Evolutionary conservation across 2,888 invertebrate species (phyloP), one percentile per base, ranked within the genome.

Genomic region (Volucella zonaria): DNA sequence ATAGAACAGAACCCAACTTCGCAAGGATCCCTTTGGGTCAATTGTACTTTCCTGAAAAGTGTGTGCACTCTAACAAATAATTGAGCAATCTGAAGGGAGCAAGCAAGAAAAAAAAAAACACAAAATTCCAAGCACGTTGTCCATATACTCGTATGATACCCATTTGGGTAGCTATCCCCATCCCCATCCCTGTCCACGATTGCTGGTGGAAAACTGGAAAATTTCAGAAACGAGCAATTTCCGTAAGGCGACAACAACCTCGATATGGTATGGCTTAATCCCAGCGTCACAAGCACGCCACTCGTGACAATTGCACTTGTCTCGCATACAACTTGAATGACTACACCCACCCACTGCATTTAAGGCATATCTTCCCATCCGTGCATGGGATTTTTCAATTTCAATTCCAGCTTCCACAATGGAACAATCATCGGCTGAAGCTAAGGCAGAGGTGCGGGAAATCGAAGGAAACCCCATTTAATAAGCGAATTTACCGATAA

Each of bases 401-500:
- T 15, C 23, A 54, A 43, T n/a, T 52, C 12, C 31, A 56, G 31
- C n/a, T 56, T 38, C 38, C 31, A 56, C 12, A 56, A 31, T 38
- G 56, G 31, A 31, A 56, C 3, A 56, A 31, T 56, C n/a, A 31
- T 56, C 8, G 8, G 10, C n/a, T 38, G 8, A 54, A 12, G 12
- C 14, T 11, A 23, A 31, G 18, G 23, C 18, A n/a, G 54, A 8
- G 11, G 23, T n/a, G n/a, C n/a, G 1, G 10, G 1, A 11, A 23
- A n/a, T 0, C n/a, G 56, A 8, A 0, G 8, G 8, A 8, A 23
- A 10, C 8, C n/a, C 56, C 0, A 52, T 23, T 52, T 23, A 52
- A 18, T 45, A 31, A 38, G 56, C 64, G 49, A 66, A 42, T 73
- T 64, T 31, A 67, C 68, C 45, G 73, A 82, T 82, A 73, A 77